Evolutionary conservation across 1,140 invertebrate species (phyloP), one percentile per base, ranked within the genome.

Genomic region (Matsumurasca onukii): DNA sequence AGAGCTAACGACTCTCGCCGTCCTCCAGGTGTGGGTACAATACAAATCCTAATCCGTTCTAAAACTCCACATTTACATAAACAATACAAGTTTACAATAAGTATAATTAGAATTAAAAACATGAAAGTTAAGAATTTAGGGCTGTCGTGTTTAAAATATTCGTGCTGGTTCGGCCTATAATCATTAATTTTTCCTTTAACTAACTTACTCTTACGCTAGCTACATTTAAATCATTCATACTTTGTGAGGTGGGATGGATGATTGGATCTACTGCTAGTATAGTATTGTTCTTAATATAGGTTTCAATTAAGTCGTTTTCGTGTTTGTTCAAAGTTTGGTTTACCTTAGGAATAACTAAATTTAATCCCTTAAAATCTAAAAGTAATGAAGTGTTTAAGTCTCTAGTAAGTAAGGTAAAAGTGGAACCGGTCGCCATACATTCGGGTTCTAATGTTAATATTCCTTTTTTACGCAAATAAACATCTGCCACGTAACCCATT

Each of bases 221-320:
- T n/a, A 24, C 24, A 55, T 55, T 55, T 55, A 55, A 55, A 55
- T 55, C 51, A 55, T 55, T 55, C 51, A 55, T 55, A 13, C 24
- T 13, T 13, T 55, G 51, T 9, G 51, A 13, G 12, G 24, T 22
- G 24, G 12, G 51, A 24, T 55, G 51, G 12, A 55, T 12, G 9
- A 55, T 9, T 5, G 24, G 24, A 9, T 55, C 51, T 20, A 13
- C 24, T 13, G 12, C 12, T 5, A 9, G 5, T 13, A 13, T 55
- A 13, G 15, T n/a, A 9, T 5, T 5, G 9, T 55, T 55, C 5
- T 55, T 20, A 55, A 12, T 12, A 9, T 45, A 9, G 9, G 9
- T 45, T 45, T 12, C 9, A 45, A 45, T 45, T 45, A n/a, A n/a
- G n/a, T 45, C 17, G 9, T 12, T 12, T 45, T 45, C 34, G 9